phyloP scores from a whole-genome alignment of 2,113 vertebrate genomes.

The Lonchura striata region DNA sequence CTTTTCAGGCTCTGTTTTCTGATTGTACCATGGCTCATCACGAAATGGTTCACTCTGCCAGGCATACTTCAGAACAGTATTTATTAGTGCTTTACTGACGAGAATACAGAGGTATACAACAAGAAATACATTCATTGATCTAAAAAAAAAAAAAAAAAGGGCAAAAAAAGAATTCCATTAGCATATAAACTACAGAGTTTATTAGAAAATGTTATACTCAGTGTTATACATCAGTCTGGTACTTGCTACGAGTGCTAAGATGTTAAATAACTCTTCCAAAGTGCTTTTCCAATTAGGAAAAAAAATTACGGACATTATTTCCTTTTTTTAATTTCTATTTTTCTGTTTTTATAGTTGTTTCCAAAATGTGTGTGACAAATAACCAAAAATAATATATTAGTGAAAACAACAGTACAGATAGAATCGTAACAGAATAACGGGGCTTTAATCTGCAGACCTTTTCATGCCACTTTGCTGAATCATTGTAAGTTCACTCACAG shows the following conservation, averaged over 20 bases:
- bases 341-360: background rate
- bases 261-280: background rate
- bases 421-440: background rate
- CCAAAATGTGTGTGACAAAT: background rate
- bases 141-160: background rate
- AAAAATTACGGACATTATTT: background rate
- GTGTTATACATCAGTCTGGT: background rate
- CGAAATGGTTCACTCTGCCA: slow-evolving; percentile 89
- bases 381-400: background rate
- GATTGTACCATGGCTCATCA: slow-evolving; percentile 94
- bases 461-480: background rate
- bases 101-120: slow-evolving; percentile 96
- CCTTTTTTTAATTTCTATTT: background rate
- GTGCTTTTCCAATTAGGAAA: background rate
- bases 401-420: background rate
- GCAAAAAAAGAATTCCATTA: background rate
- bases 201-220: background rate
- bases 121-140: slow-evolving; percentile 96
- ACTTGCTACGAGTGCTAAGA: background rate
- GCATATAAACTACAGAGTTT: background rate
- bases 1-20: slow-evolving; percentile 84
- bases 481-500: background rate
- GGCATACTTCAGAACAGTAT: slow-evolving; percentile 88
- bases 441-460: background rate
- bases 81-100: slow-evolving; percentile 91